Conservation (phyloP, 2,888 invertebrate genomes). For the Halictus ligatus region DNA sequence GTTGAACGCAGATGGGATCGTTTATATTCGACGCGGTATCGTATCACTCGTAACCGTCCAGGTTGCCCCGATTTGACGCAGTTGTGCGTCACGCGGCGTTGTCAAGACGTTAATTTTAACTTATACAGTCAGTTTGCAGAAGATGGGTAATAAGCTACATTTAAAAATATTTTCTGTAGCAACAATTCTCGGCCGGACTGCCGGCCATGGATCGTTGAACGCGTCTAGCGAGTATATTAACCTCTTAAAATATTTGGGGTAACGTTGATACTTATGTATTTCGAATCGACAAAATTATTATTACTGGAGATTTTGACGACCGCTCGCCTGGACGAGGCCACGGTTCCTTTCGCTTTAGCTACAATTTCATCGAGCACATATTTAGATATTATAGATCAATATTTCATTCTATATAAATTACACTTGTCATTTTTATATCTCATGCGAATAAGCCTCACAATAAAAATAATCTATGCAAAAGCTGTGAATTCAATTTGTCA, state of each 20-base stretch:
- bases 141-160: constrained; percentile 33
- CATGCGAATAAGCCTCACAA: not conserved
- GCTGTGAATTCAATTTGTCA: not conserved
- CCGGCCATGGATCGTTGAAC: not conserved
- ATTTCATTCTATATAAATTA: not conserved
- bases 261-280: not conserved
- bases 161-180: constrained; percentile 40
- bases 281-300: constrained; percentile 6
- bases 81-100: constrained; percentile 38
- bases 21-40: constrained; percentile 27
- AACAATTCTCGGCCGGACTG: not conserved
- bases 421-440: not conserved
- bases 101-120: constrained; percentile 47
- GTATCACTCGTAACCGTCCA: constrained; percentile 24
- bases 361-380: not conserved
- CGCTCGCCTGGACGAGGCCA: not conserved
- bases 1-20: not conserved
- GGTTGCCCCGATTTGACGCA: constrained; percentile 17
- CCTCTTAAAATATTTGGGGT: constrained; percentile 22
- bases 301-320: not conserved
- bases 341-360: not conserved
- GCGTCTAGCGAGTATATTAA: constrained; percentile 21
- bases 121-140: constrained; percentile 33
- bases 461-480: not conserved
- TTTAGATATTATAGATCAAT: not conserved